These are phyloP conservation scores for Unio pictorum DNA, from an alignment of 2,888 invertebrate genomes.

Conservation along the genomic window DNA sequence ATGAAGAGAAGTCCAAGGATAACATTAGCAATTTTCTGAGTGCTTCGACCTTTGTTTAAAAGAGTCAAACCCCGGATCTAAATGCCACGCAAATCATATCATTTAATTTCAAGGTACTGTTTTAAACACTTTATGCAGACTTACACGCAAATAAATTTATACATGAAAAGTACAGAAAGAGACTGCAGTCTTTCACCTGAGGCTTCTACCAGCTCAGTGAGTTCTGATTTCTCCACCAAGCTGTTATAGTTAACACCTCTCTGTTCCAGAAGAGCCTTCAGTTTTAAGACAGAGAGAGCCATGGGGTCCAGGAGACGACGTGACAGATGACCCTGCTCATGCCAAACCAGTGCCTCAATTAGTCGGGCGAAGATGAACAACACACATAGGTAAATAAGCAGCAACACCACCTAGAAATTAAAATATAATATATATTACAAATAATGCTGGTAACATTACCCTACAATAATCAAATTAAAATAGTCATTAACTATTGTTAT, in stretches of 20 bases:
- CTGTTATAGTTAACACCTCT: slow-evolving; percentile 71
- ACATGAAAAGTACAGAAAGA: too few relatives aligned
- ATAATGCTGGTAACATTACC: too few relatives aligned
- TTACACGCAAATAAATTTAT: too few relatives aligned
- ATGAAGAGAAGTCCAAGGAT: too few relatives aligned
- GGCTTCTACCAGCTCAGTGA: slow-evolving; percentile 68
- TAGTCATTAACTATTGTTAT: too few relatives aligned
- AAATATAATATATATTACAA: neutral
- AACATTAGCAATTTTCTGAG: neutral
- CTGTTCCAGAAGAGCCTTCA: slow-evolving; percentile 71
- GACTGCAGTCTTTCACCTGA: slow-evolving; percentile 59
- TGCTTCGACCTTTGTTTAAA: neutral
- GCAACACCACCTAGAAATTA: slow-evolving; percentile 58
- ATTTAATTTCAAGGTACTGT: too few relatives aligned
- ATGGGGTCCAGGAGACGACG: slow-evolving; percentile 70
- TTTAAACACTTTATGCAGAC: too few relatives aligned
- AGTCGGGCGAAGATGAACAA: slow-evolving; percentile 70
- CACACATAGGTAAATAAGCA: slow-evolving; percentile 67
- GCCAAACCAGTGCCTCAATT: slow-evolving; percentile 69
- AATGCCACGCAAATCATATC: too few relatives aligned
- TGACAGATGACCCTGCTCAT: slow-evolving; percentile 66
- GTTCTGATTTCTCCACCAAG: slow-evolving; percentile 70
- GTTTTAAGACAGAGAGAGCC: slow-evolving; percentile 69
- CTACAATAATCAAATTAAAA: too few relatives aligned
- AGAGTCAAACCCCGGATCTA: neutral